Percentiles rank a stretch among this genome's conserved stretches.
phyloP scores from a whole-genome alignment of 2,113 vertebrate species.

The Cyprinodon variegatus region DNA sequence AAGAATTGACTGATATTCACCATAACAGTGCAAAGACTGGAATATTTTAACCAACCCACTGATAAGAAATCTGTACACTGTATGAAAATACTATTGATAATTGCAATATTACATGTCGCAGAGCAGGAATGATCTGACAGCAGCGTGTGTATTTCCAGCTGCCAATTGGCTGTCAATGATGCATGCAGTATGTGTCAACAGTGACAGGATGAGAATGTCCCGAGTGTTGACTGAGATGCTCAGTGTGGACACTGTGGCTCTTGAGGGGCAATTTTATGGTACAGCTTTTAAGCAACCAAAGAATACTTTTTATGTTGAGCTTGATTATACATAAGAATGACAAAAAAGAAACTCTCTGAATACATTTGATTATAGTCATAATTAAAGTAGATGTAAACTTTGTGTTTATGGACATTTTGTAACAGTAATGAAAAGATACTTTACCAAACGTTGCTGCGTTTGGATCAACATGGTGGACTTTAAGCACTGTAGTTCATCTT shows the following conservation, averaged over 20 bases:
- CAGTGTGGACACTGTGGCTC: constrained; percentile 32
- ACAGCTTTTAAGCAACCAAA: constrained; percentile 12
- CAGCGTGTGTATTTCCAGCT: constrained; percentile 55
- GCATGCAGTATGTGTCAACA: constrained; percentile 52
- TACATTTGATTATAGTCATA: not conserved
- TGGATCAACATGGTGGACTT: no score
- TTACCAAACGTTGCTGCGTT: no score
- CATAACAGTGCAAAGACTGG: constrained; percentile 66
- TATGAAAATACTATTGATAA: constrained; percentile 39
- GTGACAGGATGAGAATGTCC: constrained; percentile 49
- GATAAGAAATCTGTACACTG: constrained; percentile 41
- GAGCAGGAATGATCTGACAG: constrained; percentile 44
- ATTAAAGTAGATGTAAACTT: not conserved
- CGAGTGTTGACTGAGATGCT: constrained; percentile 44
- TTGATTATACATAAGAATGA: not conserved
- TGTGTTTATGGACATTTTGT: not conserved
- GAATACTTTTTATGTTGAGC: constrained; percentile 8
- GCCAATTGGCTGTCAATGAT: constrained; percentile 48
- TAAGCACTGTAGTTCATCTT: not conserved
- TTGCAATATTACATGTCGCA: constrained; percentile 45
- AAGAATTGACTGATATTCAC: constrained; percentile 43
- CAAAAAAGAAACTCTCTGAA: not conserved
- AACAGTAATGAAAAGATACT: not conserved
- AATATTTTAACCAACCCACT: constrained; percentile 58
- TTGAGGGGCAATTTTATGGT: constrained; percentile 38